These are phyloP conservation scores for Telenomus remus DNA, from an alignment of 1,140 invertebrate genomes.

Conservation along the genomic window DNA sequence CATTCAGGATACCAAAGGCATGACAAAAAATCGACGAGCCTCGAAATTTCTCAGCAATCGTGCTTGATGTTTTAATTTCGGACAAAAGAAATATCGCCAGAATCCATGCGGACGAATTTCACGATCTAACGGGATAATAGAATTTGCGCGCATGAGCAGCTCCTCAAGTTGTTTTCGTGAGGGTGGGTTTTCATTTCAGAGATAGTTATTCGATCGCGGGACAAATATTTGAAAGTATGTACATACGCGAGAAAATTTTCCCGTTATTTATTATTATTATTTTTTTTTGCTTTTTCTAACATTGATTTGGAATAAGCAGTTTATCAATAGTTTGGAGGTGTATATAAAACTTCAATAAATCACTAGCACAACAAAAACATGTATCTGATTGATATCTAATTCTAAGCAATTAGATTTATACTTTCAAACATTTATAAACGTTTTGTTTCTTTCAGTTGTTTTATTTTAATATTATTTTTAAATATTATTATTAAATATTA, in stretches of 20 bases:
- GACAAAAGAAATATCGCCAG: constrained; percentile 43
- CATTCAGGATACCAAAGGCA: constrained; percentile 11
- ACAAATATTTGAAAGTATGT: constrained; percentile 4
- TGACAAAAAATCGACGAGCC: constrained; percentile 34
- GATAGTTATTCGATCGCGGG: constrained; percentile 12
- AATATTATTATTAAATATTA: too few relatives aligned
- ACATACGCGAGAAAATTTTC: constrained; percentile 5
- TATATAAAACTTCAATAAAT: too few relatives aligned
- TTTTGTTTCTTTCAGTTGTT: too few relatives aligned
- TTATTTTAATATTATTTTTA: too few relatives aligned
- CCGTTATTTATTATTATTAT: neutral
- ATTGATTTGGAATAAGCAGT: too few relatives aligned
- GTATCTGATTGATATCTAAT: too few relatives aligned
- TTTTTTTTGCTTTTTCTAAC: constrained; percentile 7
- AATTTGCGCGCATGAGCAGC: constrained; percentile 37
- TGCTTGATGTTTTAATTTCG: constrained; percentile 53
- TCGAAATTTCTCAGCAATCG: constrained; percentile 41
- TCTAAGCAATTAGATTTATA: too few relatives aligned
- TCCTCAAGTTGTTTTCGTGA: constrained; percentile 11
- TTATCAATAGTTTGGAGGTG: too few relatives aligned
- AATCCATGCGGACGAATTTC: constrained; percentile 38
- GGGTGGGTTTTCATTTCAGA: constrained; percentile 35
- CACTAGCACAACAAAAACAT: too few relatives aligned
- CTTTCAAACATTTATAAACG: too few relatives aligned
- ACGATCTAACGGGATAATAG: constrained; percentile 50